These are phyloP conservation scores for Coracias cyanogaster DNA, from an alignment of 2,797 vertebrate species.

Conservation along the genomic window DNA sequence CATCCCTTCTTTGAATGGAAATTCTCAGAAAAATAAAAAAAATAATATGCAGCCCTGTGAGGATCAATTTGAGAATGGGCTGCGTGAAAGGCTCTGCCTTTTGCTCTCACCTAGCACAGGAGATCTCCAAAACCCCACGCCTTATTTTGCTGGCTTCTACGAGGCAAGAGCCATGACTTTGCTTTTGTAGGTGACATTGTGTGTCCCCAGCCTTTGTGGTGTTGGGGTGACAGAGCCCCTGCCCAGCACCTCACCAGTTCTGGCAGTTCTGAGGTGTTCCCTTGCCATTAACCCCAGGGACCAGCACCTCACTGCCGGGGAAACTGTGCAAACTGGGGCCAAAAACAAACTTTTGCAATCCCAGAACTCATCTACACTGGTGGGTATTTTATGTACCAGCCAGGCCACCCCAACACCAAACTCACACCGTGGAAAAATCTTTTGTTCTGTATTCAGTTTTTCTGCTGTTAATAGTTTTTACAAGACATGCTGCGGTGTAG, in stretches of 20 bases:
- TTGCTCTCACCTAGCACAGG: not conserved
- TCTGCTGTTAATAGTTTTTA: not conserved
- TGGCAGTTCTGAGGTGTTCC: not conserved
- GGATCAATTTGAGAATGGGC: not conserved
- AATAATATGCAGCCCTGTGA: not conserved
- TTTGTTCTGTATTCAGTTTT: not conserved
- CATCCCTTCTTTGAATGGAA: not conserved
- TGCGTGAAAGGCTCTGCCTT: not conserved
- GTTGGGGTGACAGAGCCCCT: not conserved
- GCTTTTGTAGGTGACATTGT: rapidly evolving
- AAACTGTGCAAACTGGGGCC: rapidly evolving
- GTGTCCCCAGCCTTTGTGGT: rapidly evolving
- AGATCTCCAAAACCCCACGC: not conserved
- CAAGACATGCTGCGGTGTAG: not conserved
- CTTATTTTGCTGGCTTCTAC: not conserved
- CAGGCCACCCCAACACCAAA: not conserved
- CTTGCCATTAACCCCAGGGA: not conserved
- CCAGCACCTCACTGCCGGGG: not conserved
- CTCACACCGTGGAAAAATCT: rapidly evolving
- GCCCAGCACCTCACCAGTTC: not conserved
- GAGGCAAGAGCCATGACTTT: not conserved
- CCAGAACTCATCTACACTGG: not conserved
- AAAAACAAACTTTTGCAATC: not conserved
- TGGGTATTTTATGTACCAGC: not conserved
- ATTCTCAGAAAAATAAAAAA: not conserved